Evolutionary conservation across 2,797 vertebrate genomes (phyloP).

Genomic region (Lutra lutra): DNA sequence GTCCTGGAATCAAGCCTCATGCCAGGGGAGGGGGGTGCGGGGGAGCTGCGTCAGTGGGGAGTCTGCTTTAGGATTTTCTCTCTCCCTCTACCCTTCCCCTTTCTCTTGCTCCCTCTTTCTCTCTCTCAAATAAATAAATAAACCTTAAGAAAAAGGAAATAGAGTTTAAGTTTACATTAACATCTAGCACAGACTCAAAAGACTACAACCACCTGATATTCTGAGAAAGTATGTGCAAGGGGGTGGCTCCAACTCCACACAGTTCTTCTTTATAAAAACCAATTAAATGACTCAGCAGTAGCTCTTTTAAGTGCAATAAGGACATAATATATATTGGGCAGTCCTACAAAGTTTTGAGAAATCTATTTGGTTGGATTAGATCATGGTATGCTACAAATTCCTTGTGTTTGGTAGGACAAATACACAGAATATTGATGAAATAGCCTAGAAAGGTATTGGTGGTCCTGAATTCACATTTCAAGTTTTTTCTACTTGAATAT

Average conservation of each 20-base stretch:
- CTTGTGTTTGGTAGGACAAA: neutral
- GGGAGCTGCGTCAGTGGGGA: neutral
- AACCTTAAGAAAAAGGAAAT: neutral
- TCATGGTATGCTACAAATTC: neutral
- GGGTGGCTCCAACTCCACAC: neutral
- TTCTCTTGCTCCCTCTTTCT: neutral
- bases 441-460: neutral
- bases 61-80: neutral
- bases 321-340: neutral
- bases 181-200: neutral
- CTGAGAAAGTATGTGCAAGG: neutral
- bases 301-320: neutral
- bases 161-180: neutral
- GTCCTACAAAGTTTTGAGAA: neutral
- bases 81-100: neutral
- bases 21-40: too few relatives aligned
- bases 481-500: neutral
- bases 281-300: neutral
- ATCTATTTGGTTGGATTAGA: neutral
- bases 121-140: neutral
- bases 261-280: neutral
- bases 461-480: constrained; percentile 5
- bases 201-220: neutral
- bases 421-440: neutral
- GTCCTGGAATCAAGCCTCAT: neutral